Evolutionary conservation across 2,113 vertebrate species (phyloP).

Genomic region (Puffinus mauretanicus): DNA sequence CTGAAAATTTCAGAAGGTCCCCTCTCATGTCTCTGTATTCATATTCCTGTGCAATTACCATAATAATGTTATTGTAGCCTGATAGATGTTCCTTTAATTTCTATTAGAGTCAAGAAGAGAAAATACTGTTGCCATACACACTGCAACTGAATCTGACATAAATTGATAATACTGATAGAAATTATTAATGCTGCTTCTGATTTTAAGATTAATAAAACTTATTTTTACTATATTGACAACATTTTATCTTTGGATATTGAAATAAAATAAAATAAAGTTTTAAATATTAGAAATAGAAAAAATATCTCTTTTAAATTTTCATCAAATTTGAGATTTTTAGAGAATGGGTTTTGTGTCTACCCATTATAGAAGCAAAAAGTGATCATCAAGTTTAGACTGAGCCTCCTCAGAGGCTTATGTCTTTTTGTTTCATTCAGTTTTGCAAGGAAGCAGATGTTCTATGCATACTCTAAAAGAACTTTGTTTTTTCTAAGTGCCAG

Average conservation of each 20-base stretch:
- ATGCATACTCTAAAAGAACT: background rate
- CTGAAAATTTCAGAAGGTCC: background rate
- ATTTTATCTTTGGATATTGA: background rate
- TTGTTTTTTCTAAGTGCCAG: background rate
- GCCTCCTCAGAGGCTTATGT: background rate
- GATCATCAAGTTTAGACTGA: background rate
- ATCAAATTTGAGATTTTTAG: background rate
- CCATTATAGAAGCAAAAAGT: background rate
- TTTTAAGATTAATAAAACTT: background rate
- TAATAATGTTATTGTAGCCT: background rate
- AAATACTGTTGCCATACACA: background rate
- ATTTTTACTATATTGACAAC: background rate
- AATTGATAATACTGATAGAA: background rate
- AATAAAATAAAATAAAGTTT: background rate
- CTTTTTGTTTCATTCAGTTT: background rate
- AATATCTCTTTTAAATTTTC: background rate
- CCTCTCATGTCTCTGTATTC: background rate
- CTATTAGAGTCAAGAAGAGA: background rate
- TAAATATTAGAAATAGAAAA: background rate
- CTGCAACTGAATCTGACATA: background rate
- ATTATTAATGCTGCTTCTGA: background rate
- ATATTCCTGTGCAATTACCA: background rate
- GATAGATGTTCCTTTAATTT: background rate
- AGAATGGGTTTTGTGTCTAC: accelerated
- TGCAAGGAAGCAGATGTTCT: background rate